Evolutionary conservation across 1,140 invertebrate genomes (phyloP).

Genomic region (Pissodes strobi): DNA sequence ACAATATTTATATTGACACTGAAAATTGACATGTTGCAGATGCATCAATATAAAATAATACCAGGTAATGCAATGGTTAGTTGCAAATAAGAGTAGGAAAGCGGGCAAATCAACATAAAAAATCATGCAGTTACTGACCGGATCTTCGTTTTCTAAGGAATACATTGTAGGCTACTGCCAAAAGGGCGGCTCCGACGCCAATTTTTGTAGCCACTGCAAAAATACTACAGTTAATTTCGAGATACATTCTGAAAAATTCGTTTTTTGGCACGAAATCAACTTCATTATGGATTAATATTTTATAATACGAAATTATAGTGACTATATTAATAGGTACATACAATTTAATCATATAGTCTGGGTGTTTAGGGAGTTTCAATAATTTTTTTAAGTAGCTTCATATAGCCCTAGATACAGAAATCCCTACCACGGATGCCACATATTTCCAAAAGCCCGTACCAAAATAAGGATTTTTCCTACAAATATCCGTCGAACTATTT

Average conservation of each 20-base stretch:
- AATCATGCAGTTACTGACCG: conserved; percentile 49
- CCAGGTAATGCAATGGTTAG: conserved; percentile 52
- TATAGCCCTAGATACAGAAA: too few relatives aligned
- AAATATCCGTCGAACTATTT: too few relatives aligned
- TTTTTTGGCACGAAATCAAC: not conserved
- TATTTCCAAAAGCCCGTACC: too few relatives aligned
- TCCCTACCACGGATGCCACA: too few relatives aligned
- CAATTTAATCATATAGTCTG: too few relatives aligned
- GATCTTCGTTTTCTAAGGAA: conserved; percentile 59
- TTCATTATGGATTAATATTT: too few relatives aligned
- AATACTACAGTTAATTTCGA: conserved; percentile 24
- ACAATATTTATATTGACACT: not conserved
- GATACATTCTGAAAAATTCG: not conserved
- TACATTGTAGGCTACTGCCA: conserved; percentile 77
- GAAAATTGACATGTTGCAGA: too few relatives aligned
- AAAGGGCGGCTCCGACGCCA: conserved; percentile 73
- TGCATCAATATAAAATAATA: conserved; percentile 21
- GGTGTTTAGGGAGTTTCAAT: too few relatives aligned
- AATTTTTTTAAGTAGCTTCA: too few relatives aligned
- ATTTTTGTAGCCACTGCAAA: conserved; percentile 78
- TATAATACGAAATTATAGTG: too few relatives aligned
- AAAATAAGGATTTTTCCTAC: too few relatives aligned
- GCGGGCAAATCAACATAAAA: conserved; percentile 34
- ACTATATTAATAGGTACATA: too few relatives aligned
- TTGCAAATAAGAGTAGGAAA: conserved; percentile 36